Conservation (phyloP, 2,888 invertebrate genomes). For the Dysmachus trigonus region DNA sequence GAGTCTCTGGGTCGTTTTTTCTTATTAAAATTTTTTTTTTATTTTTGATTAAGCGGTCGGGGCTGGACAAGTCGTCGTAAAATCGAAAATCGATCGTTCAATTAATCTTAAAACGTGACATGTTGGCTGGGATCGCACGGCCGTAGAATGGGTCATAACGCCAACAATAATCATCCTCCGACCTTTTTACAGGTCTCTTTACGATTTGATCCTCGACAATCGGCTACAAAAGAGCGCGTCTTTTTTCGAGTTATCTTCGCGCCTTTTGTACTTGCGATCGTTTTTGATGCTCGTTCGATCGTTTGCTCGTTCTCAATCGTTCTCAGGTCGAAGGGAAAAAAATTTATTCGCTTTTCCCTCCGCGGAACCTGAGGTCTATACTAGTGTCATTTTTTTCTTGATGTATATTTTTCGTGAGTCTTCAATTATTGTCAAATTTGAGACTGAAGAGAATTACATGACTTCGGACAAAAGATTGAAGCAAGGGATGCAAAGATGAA, state of each 20-base stretch:
- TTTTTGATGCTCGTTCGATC: neutral
- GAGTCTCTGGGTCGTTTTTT: neutral
- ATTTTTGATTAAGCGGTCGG: neutral
- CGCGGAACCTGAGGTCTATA: neutral
- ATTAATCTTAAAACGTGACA: slow-evolving; percentile 63
- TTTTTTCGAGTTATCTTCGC: slow-evolving; percentile 21
- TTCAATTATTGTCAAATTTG: slow-evolving; percentile 28
- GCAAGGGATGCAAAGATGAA: neutral
- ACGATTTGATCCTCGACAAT: slow-evolving; percentile 25
- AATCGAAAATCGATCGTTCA: slow-evolving; percentile 61
- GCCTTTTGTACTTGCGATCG: slow-evolving; percentile 18
- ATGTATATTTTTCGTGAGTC: neutral
- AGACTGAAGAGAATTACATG: neutral
- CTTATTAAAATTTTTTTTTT: neutral
- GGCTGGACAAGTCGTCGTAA: slow-evolving; percentile 25
- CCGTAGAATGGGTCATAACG: slow-evolving; percentile 39
- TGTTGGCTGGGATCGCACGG: slow-evolving; percentile 22
- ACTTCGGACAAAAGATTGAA: neutral
- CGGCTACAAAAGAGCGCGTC: slow-evolving; percentile 26
- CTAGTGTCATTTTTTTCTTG: neutral
- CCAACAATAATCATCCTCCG: slow-evolving; percentile 42
- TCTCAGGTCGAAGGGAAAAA: neutral
- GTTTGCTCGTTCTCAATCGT: slow-evolving; percentile 4
- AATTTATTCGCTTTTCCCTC: neutral
- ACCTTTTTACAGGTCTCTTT: slow-evolving; percentile 33